phyloP scores from a whole-genome alignment of 2,888 invertebrate species.

The Troilus luridus region DNA sequence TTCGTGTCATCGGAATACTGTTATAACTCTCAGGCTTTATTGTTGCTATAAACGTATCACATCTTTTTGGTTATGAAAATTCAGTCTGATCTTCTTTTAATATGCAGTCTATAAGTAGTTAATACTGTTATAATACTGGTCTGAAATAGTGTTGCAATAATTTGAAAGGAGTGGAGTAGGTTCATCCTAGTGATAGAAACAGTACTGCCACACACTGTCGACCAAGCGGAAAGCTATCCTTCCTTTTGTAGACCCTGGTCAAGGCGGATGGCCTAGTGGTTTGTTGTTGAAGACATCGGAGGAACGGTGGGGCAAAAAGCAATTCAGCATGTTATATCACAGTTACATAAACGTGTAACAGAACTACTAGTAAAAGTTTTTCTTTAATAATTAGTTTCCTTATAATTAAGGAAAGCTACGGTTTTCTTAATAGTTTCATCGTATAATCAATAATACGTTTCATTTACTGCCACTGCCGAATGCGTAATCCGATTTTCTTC shows the following conservation, averaged over 20 bases:
- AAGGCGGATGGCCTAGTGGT: background rate
- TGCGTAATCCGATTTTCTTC: no score
- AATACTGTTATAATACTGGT: background rate
- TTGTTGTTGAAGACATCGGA: background rate
- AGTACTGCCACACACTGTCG: slow-evolving; percentile 13
- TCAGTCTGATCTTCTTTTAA: background rate
- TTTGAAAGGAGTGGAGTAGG: slow-evolving; percentile 6
- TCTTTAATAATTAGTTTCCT: background rate
- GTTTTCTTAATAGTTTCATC: no score
- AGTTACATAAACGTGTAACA: background rate
- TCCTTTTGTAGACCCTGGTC: slow-evolving; percentile 24
- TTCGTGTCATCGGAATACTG: no score
- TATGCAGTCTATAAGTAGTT: background rate
- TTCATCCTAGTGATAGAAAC: slow-evolving; percentile 1
- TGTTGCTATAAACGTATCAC: background rate
- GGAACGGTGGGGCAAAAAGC: background rate
- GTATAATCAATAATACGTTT: no score
- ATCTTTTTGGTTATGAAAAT: background rate
- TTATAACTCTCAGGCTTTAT: no score
- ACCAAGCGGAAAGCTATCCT: slow-evolving; percentile 21
- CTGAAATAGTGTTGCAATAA: background rate
- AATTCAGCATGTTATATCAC: background rate
- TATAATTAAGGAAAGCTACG: no score
- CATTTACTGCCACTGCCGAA: no score
- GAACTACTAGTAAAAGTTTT: background rate